These are phyloP conservation scores for Drosophila asahinai DNA, from an alignment of 1,140 invertebrate species.

Conservation along the genomic window DNA sequence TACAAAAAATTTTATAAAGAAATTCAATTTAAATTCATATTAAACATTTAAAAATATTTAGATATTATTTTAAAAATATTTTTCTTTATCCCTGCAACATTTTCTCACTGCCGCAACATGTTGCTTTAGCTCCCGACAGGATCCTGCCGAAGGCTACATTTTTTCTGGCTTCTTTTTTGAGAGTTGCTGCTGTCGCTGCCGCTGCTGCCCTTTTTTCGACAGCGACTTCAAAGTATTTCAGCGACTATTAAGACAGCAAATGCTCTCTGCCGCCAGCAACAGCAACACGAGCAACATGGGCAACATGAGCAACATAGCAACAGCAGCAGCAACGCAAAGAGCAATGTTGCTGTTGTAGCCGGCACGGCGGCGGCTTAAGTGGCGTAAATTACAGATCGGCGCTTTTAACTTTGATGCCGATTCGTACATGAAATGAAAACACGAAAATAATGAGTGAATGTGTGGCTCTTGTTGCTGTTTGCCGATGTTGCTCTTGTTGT, in stretches of 20 bases:
- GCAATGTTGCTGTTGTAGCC: conserved; percentile 69
- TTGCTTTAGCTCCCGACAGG: conserved; percentile 53
- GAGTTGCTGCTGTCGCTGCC: conserved; percentile 1
- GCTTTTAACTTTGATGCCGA: conserved; percentile 84
- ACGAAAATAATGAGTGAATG: conserved; percentile 83
- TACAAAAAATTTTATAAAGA: neutral
- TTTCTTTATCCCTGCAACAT: neutral
- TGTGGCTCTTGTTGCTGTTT: conserved; percentile 44
- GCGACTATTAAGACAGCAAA: conserved; percentile 60
- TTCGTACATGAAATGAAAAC: conserved; percentile 85
- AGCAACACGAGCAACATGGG: conserved; percentile 40
- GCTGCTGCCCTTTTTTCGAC: conserved; percentile 57
- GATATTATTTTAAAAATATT: no score
- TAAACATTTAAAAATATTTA: no score
- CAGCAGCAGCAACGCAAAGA: conserved; percentile 39
- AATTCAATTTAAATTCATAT: neutral
- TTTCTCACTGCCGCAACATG: conserved; percentile 2
- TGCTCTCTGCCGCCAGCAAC: conserved; percentile 55
- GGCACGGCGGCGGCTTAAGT: conserved; percentile 83
- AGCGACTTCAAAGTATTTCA: conserved; percentile 54
- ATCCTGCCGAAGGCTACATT: conserved; percentile 1
- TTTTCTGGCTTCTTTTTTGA: conserved; percentile 1
- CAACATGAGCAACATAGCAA: conserved; percentile 33
- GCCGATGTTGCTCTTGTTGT: conserved; percentile 32
- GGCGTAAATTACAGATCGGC: conserved; percentile 85